Evolutionary conservation across 2,113 vertebrate genomes (phyloP).

Genomic region (Prochilodus magdalenae): DNA sequence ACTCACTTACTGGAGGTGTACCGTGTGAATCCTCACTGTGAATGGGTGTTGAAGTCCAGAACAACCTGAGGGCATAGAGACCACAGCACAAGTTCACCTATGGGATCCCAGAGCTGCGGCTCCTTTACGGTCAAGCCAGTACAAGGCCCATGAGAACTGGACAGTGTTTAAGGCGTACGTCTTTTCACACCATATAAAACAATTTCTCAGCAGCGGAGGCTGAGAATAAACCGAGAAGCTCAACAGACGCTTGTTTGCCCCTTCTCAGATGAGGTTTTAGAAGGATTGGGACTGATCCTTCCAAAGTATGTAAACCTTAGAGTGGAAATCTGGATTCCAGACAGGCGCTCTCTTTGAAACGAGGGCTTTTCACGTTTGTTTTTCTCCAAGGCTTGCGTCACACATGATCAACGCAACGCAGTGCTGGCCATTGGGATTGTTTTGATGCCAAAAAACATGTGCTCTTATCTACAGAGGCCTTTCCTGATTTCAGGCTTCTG

Average conservation of each 20-base stretch:
- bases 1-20: conserved; percentile 88
- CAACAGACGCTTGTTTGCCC: neutral
- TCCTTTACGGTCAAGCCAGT: conserved; percentile 24
- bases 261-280: conserved; percentile 15
- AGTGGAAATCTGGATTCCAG: conserved; percentile 22
- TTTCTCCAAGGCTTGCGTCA: conserved; percentile 2
- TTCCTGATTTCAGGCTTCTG: conserved; percentile 4
- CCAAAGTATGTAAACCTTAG: conserved; percentile 1
- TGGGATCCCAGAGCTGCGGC: conserved; percentile 1
- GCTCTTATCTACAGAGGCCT: neutral
- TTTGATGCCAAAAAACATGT: conserved; percentile 40
- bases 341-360: neutral
- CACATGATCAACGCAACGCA: conserved; percentile 38
- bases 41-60: conserved; percentile 92
- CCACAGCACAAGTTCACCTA: neutral
- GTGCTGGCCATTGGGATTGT: conserved; percentile 51
- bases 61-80: conserved; percentile 65
- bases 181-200: conserved; percentile 2
- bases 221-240: neutral
- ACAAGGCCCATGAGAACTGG: neutral
- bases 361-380: conserved; percentile 9
- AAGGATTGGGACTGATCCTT: conserved; percentile 18
- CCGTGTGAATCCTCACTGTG: conserved; percentile 88
- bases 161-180: conserved; percentile 9
- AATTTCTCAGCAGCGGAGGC: neutral